Evolutionary conservation across 2,888 invertebrate genomes (phyloP).

Genomic region (Philopedon plagiatum): DNA sequence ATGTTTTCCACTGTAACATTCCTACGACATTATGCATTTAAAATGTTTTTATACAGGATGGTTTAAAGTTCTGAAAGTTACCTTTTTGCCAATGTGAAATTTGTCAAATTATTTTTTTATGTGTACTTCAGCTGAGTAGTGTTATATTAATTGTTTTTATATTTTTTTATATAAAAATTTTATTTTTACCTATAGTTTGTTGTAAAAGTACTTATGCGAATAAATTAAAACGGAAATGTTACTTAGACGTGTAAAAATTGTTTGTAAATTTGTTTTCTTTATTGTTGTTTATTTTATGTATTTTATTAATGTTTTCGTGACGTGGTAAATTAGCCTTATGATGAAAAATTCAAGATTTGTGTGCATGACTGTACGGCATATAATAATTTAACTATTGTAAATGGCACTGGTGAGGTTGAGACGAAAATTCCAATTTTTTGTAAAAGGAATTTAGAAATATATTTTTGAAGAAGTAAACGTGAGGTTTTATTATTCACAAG

Average conservation of each 20-base stretch:
- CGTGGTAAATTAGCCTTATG: neutral
- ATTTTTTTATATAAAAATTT: neutral
- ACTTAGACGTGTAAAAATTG: no score
- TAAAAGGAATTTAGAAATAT: conserved; percentile 3
- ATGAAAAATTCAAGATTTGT: no score
- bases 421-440: neutral
- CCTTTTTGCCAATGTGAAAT: neutral
- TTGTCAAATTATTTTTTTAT: neutral
- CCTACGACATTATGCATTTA: conserved; percentile 14
- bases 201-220: conserved; percentile 6
- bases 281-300: conserved; percentile 35
- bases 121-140: conserved; percentile 19
- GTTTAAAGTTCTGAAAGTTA: neutral
- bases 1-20: neutral
- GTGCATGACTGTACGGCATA: no score
- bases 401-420: no score
- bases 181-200: neutral
- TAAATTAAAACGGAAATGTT: no score
- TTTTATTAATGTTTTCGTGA: conserved; percentile 10
- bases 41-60: neutral
- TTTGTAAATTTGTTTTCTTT: neutral
- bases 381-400: no score
- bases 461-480: neutral
- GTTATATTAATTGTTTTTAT: conserved; percentile 13
- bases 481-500: no score